Evolutionary conservation across 2,888 invertebrate species (phyloP).

Genomic region (Trissolcus japonicus): DNA sequence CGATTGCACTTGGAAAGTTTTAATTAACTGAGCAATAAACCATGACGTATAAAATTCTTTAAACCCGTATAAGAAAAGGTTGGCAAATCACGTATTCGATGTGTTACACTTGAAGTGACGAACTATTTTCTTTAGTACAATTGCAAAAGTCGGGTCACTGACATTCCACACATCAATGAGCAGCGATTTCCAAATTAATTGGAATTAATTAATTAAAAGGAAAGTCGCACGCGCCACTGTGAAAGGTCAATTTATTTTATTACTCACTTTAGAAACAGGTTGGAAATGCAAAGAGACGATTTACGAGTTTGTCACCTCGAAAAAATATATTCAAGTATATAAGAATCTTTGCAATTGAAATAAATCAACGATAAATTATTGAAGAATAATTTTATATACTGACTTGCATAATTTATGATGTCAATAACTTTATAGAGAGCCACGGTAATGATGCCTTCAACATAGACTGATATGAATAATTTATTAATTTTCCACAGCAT

Average conservation of each 20-base stretch:
- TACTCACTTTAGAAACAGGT: not conserved
- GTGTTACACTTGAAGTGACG: not conserved
- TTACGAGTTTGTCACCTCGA: not conserved
- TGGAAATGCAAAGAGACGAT: not conserved
- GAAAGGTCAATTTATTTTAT: conserved; percentile 30
- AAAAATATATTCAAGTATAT: not conserved
- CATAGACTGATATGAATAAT: not conserved
- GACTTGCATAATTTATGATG: not conserved
- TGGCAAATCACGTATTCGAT: not conserved
- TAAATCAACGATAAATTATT: too few relatives aligned
- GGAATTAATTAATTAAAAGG: conserved; percentile 35
- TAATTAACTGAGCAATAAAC: too few relatives aligned
- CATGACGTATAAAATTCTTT: too few relatives aligned
- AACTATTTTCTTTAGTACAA: not conserved
- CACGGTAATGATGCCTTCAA: too few relatives aligned
- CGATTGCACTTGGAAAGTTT: too few relatives aligned
- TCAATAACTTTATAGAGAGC: too few relatives aligned
- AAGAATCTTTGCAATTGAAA: too few relatives aligned
- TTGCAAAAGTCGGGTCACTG: conserved; percentile 19
- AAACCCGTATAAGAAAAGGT: not conserved
- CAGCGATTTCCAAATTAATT: conserved; percentile 31
- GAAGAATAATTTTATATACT: not conserved
- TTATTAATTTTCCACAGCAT: conserved; percentile 57
- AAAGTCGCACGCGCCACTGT: conserved; percentile 14
- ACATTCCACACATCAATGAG: conserved; percentile 4